A percentile compares a stretch with the other conserved stretches of the same genome.
These are phyloP conservation scores for Wasmannia auropunctata DNA, from an alignment of 1,140 invertebrate genomes.

Conservation along the genomic window DNA sequence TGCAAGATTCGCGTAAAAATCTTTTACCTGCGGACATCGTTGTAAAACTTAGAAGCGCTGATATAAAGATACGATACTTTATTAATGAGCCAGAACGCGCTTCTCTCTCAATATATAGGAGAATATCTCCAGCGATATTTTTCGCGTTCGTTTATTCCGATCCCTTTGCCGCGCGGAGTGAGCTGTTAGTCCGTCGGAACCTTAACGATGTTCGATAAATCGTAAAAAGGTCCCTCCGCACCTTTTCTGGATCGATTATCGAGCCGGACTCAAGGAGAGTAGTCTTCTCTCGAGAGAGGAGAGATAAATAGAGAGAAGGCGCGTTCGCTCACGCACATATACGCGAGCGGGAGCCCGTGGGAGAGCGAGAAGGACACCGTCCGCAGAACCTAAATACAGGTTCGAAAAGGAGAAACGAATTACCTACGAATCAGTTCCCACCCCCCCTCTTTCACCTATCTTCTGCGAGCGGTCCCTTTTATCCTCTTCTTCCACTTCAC, in stretches of 20 bases:
- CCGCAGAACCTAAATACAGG: conserved; percentile 69
- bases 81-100: not conserved
- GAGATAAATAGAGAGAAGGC: conserved; percentile 1
- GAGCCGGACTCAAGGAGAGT: not conserved
- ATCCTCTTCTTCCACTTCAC: conserved; percentile 71
- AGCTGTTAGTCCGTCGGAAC: conserved; percentile 24
- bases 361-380: conserved; percentile 1
- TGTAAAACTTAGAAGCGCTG: not conserved
- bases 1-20: not conserved
- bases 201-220: conserved; percentile 65
- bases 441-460: conserved; percentile 43
- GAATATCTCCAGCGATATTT: not conserved
- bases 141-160: conserved; percentile 21
- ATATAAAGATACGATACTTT: not conserved
- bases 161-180: not conserved
- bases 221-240: conserved; percentile 38
- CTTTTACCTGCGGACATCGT: not conserved
- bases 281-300: not conserved
- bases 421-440: conserved; percentile 71
- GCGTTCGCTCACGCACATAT: conserved; percentile 37
- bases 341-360: not conserved
- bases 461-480: conserved; percentile 68
- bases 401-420: conserved; percentile 77
- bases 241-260: conserved; percentile 65
- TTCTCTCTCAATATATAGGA: not conserved